Percentiles rank a stretch among this genome's conserved stretches.
These are phyloP conservation scores for Acholoe squamosa DNA, from an alignment of 2,888 invertebrate species.

Conservation along the genomic window DNA sequence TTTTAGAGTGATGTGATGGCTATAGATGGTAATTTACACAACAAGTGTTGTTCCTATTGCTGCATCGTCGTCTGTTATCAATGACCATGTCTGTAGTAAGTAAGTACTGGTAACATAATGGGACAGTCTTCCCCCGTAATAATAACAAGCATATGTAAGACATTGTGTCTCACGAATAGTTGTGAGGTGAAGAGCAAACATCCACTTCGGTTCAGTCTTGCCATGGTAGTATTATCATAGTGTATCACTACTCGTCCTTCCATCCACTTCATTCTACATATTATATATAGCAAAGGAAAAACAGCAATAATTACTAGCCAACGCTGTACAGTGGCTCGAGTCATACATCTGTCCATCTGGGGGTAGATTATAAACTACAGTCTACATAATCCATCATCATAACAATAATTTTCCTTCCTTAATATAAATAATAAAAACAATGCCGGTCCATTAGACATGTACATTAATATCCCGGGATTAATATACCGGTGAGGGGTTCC, in stretches of 20 bases:
- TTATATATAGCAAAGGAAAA: conserved; percentile 28
- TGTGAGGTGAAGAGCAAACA: background rate
- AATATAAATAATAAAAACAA: conserved; percentile 54
- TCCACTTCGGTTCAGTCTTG: background rate
- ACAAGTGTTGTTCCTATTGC: background rate
- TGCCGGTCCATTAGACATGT: conserved; percentile 33
- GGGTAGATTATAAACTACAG: conserved; percentile 45
- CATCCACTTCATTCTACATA: conserved; percentile 6
- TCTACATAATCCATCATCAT: conserved; percentile 40
- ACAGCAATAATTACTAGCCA: background rate
- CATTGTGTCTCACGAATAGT: background rate
- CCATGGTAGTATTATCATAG: conserved; percentile 2
- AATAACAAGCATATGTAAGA: background rate
- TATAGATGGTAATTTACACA: background rate
- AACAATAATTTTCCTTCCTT: conserved; percentile 32
- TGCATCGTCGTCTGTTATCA: too few relatives aligned
- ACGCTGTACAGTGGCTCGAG: conserved; percentile 19
- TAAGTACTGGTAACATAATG: background rate
- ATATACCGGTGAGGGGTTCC: background rate
- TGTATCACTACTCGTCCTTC: conserved; percentile 38
- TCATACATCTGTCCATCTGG: background rate
- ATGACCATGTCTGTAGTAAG: background rate
- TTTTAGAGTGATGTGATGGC: background rate
- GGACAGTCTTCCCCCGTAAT: background rate
- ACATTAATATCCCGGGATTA: conserved; percentile 14